Conservation (phyloP, 2,888 invertebrate genomes). For the Eutolmus rufibarbis region DNA sequence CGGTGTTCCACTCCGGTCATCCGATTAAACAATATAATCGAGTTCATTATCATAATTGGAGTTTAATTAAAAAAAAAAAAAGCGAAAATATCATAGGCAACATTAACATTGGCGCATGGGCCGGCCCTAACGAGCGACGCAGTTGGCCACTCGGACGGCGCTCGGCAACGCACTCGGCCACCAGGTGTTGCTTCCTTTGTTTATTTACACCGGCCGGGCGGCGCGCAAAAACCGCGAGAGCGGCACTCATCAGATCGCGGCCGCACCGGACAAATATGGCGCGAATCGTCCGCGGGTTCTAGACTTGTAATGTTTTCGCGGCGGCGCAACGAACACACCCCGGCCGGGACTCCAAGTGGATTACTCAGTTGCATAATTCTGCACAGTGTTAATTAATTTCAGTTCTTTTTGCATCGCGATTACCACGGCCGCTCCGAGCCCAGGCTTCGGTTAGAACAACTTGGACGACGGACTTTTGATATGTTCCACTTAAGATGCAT, state of each 20-base stretch:
- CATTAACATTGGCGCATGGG: neutral
- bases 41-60: constrained; percentile 34
- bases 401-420: neutral
- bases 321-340: neutral
- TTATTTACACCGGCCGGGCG: neutral
- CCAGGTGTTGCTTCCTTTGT: neutral
- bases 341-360: neutral
- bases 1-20: neutral
- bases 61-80: constrained; percentile 3
- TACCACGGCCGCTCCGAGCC: neutral
- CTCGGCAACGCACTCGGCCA: neutral
- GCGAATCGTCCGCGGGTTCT: neutral
- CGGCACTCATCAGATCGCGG: neutral
- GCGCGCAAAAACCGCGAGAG: neutral
- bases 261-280: neutral
- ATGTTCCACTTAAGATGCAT: constrained; percentile 13
- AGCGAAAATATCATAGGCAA: neutral
- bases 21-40: constrained; percentile 20
- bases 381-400: constrained; percentile 6
- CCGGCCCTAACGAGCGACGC: neutral
- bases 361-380: constrained; percentile 9
- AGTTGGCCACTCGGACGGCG: neutral
- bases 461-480: neutral
- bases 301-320: neutral
- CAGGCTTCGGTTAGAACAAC: neutral